These are phyloP conservation scores for Theonella swinhoei DNA, from an alignment of 37 sponge, comb jelly and placozoan species.

Conservation along the genomic window DNA sequence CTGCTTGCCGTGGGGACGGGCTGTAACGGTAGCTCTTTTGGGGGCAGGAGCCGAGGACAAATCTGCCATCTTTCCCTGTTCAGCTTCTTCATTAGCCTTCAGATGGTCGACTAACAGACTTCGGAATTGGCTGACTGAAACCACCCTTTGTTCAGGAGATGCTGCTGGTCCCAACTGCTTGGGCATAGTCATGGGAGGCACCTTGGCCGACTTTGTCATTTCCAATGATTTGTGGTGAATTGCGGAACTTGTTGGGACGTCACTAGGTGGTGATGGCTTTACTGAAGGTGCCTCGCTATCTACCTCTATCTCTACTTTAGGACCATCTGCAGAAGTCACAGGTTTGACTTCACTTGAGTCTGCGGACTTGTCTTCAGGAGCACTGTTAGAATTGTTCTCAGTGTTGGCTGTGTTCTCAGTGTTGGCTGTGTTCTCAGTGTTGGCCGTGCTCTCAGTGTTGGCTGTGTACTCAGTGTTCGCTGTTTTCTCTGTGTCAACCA, in stretches of 20 bases:
- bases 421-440: too few species aligned
- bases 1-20: not conserved
- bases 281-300: too few species aligned
- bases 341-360: too few species aligned
- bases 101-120: not conserved
- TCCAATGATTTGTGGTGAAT: too few species aligned
- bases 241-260: too few species aligned
- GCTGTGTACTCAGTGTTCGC: not conserved
- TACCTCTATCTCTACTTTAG: too few species aligned
- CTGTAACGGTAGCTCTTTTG: not conserved
- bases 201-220: not conserved
- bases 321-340: too few species aligned
- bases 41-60: not conserved
- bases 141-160: not conserved
- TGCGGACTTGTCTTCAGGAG: too few species aligned
- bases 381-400: too few species aligned
- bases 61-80: not conserved
- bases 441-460: not conserved
- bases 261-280: too few species aligned
- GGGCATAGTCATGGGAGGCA: not conserved
- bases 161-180: not conserved
- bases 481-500: not conserved
- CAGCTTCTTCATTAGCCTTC: not conserved
- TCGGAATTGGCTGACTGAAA: conserved; percentile 8
- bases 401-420: too few species aligned